These are phyloP conservation scores for Luscinia megarhynchos DNA, from an alignment of 2,797 vertebrate genomes.

Conservation along the genomic window DNA sequence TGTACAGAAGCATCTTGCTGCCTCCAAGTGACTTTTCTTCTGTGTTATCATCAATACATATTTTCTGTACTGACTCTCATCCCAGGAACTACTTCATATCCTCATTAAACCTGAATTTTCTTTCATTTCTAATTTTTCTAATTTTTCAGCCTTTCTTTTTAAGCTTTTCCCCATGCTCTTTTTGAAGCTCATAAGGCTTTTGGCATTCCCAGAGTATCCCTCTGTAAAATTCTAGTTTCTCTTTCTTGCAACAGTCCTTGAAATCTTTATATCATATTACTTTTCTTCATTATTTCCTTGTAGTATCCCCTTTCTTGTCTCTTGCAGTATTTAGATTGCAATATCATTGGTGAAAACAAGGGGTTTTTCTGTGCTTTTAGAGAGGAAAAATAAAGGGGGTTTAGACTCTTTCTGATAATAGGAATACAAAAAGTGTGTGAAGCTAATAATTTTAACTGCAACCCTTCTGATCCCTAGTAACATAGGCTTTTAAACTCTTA, in stretches of 20 bases:
- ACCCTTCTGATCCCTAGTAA: not conserved
- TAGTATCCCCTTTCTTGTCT: not conserved
- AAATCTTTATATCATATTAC: not conserved
- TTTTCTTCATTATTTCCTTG: not conserved
- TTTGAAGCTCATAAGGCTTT: not conserved
- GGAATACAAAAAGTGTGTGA: not conserved
- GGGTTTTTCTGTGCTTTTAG: not conserved
- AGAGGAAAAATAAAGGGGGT: not conserved
- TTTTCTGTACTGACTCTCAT: not conserved
- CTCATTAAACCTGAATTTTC: not conserved
- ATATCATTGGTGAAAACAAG: not conserved
- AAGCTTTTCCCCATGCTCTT: not conserved
- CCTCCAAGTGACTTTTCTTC: not conserved
- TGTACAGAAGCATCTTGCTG: not conserved
- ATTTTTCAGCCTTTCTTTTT: not conserved
- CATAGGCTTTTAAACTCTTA: not conserved
- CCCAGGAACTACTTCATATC: not conserved
- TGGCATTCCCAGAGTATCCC: not conserved
- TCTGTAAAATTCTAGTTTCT: not conserved
- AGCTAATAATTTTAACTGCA: not conserved
- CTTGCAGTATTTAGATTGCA: not conserved
- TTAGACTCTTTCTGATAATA: not conserved
- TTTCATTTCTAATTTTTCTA: not conserved
- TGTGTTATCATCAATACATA: not conserved
- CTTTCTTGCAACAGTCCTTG: not conserved